These are phyloP conservation scores for Anaspis maculata DNA, from an alignment of 2,888 invertebrate genomes.

Conservation along the genomic window DNA sequence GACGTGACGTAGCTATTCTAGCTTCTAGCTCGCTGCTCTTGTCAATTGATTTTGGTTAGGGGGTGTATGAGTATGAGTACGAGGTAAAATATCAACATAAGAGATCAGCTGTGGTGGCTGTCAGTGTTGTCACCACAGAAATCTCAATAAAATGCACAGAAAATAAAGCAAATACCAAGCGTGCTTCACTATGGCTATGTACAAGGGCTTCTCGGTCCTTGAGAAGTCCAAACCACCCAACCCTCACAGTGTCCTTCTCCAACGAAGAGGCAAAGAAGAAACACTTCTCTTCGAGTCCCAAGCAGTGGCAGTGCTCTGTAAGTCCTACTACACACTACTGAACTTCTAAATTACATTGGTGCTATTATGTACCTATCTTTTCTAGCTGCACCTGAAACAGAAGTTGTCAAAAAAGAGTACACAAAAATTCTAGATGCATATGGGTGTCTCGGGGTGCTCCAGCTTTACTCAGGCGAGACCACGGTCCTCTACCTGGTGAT, in stretches of 20 bases:
- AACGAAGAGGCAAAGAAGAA: slow-evolving; percentile 79
- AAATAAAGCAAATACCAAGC: slow-evolving; percentile 3
- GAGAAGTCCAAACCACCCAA: slow-evolving; percentile 80
- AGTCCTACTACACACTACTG: slow-evolving; percentile 32
- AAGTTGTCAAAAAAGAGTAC: slow-evolving; percentile 82
- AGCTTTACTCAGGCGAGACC: slow-evolving; percentile 75
- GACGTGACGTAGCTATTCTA: too few relatives aligned
- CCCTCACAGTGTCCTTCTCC: slow-evolving; percentile 84
- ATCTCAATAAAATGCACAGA: slow-evolving; percentile 7
- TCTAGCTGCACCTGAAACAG: slow-evolving; percentile 75
- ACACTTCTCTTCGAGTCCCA: slow-evolving; percentile 87
- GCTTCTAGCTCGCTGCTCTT: too few relatives aligned
- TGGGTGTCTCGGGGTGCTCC: slow-evolving; percentile 90
- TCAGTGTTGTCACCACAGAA: slow-evolving; percentile 2
- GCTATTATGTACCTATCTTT: slow-evolving; percentile 12
- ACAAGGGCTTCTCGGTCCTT: slow-evolving; percentile 83
- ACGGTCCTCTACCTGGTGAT: slow-evolving; percentile 83
- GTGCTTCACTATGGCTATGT: slow-evolving; percentile 73
- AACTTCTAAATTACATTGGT: too few relatives aligned
- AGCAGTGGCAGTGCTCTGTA: slow-evolving; percentile 78
- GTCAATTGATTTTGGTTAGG: slow-evolving; percentile 12
- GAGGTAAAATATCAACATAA: slow-evolving; percentile 11
- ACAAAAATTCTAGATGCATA: slow-evolving; percentile 90
- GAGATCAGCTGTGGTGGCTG: slow-evolving; percentile 13
- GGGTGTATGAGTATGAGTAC: slow-evolving; percentile 10